phyloP scores from a whole-genome alignment of 2,888 invertebrate species.

The Meliscaeva auricollis region DNA sequence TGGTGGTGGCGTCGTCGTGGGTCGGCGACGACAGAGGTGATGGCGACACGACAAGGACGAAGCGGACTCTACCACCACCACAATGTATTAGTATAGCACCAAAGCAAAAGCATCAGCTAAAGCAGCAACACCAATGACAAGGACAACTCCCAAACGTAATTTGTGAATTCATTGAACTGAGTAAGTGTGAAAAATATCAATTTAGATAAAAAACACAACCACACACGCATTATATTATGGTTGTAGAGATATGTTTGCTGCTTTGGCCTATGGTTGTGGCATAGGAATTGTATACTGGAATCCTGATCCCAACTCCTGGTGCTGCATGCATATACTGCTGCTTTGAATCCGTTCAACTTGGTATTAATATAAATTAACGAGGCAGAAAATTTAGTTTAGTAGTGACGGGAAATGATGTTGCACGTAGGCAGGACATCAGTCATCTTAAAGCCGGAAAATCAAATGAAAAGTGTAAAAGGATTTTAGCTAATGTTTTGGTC shows the following conservation, averaged over 20 bases:
- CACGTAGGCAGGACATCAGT: conserved; percentile 83
- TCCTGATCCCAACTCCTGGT: conserved; percentile 38
- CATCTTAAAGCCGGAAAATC: conserved; percentile 68
- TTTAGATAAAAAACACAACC: conserved; percentile 82
- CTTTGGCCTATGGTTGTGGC: conserved; percentile 36
- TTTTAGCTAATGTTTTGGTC: conserved; percentile 27
- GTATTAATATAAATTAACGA: conserved; percentile 84
- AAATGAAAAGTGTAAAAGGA: conserved; percentile 59
- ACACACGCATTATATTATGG: conserved; percentile 15
- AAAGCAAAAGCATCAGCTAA: conserved; percentile 44
- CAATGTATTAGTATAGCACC: background rate
- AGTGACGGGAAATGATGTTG: conserved; percentile 78
- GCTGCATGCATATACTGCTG: conserved; percentile 43
- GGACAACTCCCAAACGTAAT: conserved; percentile 84
- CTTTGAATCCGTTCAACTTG: conserved; percentile 79
- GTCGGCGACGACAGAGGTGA: background rate
- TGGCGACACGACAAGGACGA: conserved; percentile 53
- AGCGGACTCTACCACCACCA: conserved; percentile 11
- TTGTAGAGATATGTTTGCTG: background rate
- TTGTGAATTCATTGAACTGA: conserved; percentile 84
- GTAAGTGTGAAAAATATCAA: conserved; percentile 84
- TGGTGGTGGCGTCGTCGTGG: too few relatives aligned
- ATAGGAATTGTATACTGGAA: background rate
- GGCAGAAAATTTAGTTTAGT: conserved; percentile 84
- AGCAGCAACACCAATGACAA: conserved; percentile 54